Base-by-base conservation (phyloP, 1,140 invertebrate genomes). In the Chlorops oryzae region DNA sequence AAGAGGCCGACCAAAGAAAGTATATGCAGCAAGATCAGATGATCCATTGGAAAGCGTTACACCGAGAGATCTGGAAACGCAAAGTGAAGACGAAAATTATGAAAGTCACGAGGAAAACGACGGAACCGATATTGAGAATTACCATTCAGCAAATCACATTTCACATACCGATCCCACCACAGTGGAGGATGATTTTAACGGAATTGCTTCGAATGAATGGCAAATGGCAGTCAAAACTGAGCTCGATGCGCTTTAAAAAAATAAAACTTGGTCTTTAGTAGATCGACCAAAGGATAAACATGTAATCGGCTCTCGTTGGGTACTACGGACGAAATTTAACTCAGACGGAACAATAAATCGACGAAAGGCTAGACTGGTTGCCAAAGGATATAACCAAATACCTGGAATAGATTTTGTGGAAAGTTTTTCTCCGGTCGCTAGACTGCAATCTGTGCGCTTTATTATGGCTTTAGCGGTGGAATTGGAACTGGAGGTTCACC, bases 301-400 rank as follows among this genome's bases (percentile, higher is more conserved):
- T 22, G 17, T 40, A 23, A 39, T 59, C 7, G 39, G 38, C 12
- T 42, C 9, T 6, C 56, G 51, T 50, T 59, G 52, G 57, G 52
- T 52, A 3, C 55, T 41, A 37, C 54, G 51, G 46, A 51, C 52
- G n/a, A 72, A 70, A 54, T 7, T 20, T 20, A 40, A 61, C 17
- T n/a, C 25, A 9, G 24, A 54, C 21, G 59, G 56, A 22, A 48
- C 47, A 13, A 45, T 53, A 22, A 35, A 27, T 7, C 27, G 37
- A 42, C 66, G 57, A 47, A 77, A 75, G 56, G 64, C 74, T 18
- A 48, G 67, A 21, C 54, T 73, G 38, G 69, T 75, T 25, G 65
- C 57, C 18, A 65, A 60, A 53, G 67, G 65, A 32, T 72, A 45
- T 51, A 40, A 20, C 12, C 62, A 64, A 45, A 47, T 37, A 39